Evolutionary conservation across 2,888 invertebrate species (phyloP).

Genomic region (Drosophila kambysellisi): DNA sequence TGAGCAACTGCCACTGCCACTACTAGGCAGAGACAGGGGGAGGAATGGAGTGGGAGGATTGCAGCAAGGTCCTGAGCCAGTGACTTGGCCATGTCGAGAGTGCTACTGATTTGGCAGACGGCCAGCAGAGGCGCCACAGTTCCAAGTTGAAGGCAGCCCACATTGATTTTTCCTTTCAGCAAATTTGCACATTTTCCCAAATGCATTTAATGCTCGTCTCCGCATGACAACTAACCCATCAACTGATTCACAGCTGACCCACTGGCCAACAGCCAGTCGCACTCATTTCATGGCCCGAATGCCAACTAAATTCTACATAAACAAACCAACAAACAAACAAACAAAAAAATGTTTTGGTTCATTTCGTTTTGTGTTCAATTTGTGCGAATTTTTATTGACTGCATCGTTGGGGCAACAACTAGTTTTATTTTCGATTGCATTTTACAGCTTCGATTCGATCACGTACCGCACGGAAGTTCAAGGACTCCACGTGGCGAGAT

Average conservation of each 20-base stretch:
- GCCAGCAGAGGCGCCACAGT: constrained; percentile 49
- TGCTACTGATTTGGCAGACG: constrained; percentile 64
- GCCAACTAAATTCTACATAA: constrained; percentile 6
- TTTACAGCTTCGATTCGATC: constrained; percentile 10
- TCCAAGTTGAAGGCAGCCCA: constrained; percentile 61
- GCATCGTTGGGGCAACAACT: constrained; percentile 13
- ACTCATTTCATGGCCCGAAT: not conserved
- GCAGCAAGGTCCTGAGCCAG: constrained; percentile 39
- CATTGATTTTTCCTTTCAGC: constrained; percentile 58
- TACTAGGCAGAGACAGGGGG: not conserved
- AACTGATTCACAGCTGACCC: not conserved
- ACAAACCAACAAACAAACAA: constrained; percentile 14
- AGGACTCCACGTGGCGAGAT: constrained; percentile 38
- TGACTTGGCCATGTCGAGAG: constrained; percentile 62
- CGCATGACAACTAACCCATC: constrained; percentile 1
- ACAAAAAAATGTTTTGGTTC: constrained; percentile 17
- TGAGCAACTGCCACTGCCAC: constrained; percentile 15
- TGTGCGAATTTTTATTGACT: constrained; percentile 39
- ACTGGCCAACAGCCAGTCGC: not conserved
- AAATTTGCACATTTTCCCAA: constrained; percentile 23
- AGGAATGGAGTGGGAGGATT: not conserved
- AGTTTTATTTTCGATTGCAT: constrained; percentile 20
- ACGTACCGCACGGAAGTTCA: constrained; percentile 45
- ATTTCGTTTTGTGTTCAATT: constrained; percentile 27
- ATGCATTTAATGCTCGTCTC: constrained; percentile 12